A percentile compares a stretch with the other conserved stretches of the same genome.
Conservation (phyloP, 2,888 invertebrate genomes). For the Scelioninae gen. 1 region DNA sequence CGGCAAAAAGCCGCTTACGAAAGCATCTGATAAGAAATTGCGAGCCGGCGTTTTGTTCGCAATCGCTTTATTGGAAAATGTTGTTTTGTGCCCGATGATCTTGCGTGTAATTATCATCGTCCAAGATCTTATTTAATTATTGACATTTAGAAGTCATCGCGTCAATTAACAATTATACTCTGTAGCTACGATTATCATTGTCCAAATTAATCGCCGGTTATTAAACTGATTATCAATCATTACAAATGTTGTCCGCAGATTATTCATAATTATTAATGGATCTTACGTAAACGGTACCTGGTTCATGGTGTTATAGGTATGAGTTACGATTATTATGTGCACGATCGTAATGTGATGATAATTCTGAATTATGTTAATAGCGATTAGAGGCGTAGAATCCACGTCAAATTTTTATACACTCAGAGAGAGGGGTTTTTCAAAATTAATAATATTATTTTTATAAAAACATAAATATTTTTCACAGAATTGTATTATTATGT, state of each 20-base stretch:
- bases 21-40: slow-evolving; percentile 32
- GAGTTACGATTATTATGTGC: slow-evolving; percentile 15
- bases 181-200: slow-evolving; percentile 1
- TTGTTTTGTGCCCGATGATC: slow-evolving; percentile 14
- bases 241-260: slow-evolving; percentile 10
- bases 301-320: slow-evolving; percentile 1
- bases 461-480: no score
- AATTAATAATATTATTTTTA: no score
- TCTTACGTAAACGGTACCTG: slow-evolving; percentile 13
- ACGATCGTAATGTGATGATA: neutral
- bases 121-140: slow-evolving; percentile 8
- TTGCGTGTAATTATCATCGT: slow-evolving; percentile 1
- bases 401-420: no score
- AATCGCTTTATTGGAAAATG: slow-evolving; percentile 5
- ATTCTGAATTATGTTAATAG: neutral
- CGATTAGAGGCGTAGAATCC: no score
- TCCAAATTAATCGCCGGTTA: slow-evolving; percentile 25
- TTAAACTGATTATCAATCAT: slow-evolving; percentile 8
- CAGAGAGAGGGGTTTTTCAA: no score
- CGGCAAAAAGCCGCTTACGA: slow-evolving; percentile 13
- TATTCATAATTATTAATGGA: slow-evolving; percentile 31
- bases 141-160: neutral
- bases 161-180: neutral
- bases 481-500: no score
- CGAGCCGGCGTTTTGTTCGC: slow-evolving; percentile 4